Conservation (phyloP, 37 sponge, comb jelly and placozoan genomes). For the Beroe ovata region DNA sequence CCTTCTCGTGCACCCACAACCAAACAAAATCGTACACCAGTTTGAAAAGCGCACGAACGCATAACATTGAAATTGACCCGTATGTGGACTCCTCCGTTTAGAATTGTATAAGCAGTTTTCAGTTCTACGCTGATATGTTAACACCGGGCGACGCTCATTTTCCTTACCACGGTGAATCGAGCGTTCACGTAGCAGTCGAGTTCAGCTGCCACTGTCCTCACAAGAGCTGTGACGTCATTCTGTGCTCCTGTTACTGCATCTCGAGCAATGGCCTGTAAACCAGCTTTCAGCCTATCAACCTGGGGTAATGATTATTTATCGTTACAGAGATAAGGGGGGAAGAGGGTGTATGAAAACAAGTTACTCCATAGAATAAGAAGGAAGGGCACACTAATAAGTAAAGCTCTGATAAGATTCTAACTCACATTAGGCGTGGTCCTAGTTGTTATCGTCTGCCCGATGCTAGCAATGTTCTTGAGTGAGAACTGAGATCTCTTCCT, state of each 20-base stretch:
- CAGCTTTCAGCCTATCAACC: conserved; percentile 45
- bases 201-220: conserved; percentile 20
- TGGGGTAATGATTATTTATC: neutral
- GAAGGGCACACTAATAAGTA: neutral
- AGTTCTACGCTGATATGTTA: too few species aligned
- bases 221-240: conserved; percentile 54
- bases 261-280: conserved; percentile 11
- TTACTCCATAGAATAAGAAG: neutral
- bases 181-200: conserved; percentile 41
- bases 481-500: conserved; percentile 22
- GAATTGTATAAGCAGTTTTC: too few species aligned
- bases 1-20: too few species aligned
- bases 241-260: neutral
- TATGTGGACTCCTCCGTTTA: too few species aligned
- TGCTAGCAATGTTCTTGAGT: conserved; percentile 34
- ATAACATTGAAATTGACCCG: too few species aligned
- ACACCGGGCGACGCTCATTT: too few species aligned
- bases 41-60: too few species aligned
- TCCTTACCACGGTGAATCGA: conserved; percentile 18
- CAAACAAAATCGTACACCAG: too few species aligned
- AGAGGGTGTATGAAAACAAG: neutral
- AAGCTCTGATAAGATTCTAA: too few species aligned
- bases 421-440: neutral
- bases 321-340: neutral
- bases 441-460: conserved; percentile 25